A percentile compares a stretch with the other conserved stretches of the same genome.
phyloP scores from a whole-genome alignment of 2,113 vertebrate genomes.

The Bufo gargarizans region DNA sequence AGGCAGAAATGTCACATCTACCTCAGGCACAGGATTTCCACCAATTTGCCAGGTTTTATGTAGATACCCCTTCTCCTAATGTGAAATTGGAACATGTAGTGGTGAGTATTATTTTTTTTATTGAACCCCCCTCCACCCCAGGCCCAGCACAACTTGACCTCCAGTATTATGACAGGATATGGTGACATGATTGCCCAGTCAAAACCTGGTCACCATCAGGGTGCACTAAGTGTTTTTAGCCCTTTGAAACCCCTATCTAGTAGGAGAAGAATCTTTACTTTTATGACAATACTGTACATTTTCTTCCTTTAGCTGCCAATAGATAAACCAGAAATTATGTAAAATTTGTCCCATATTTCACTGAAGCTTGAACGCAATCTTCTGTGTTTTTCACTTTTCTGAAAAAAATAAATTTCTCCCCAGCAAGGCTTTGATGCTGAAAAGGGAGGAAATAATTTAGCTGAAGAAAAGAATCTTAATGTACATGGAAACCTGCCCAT shows the following conservation, averaged over 20 bases:
- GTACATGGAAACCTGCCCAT: constrained; percentile 70
- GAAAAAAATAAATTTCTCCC: constrained; percentile 48
- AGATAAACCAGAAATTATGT: too few relatives aligned
- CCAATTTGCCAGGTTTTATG: constrained; percentile 80
- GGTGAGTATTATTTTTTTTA: constrained; percentile 65
- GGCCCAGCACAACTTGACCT: too few relatives aligned
- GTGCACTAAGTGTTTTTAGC: too few relatives aligned
- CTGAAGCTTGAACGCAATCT: background rate
- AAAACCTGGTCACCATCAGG: too few relatives aligned
- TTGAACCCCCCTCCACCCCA: too few relatives aligned
- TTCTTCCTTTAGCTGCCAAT: too few relatives aligned
- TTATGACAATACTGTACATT: too few relatives aligned
- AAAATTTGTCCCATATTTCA: background rate
- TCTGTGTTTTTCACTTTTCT: background rate
- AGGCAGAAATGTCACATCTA: constrained; percentile 97
- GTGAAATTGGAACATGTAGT: constrained; percentile 61
- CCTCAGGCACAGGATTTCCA: constrained; percentile 87
- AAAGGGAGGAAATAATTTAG: constrained; percentile 67
- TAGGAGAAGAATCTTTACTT: too few relatives aligned
- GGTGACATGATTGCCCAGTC: too few relatives aligned
- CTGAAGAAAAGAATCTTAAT: constrained; percentile 60
- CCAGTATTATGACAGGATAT: too few relatives aligned
- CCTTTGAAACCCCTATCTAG: too few relatives aligned
- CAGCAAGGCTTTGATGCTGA: constrained; percentile 80
- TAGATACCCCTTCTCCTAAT: constrained; percentile 65